Evolutionary conservation across 53 echinoderm and acorn worm species (phyloP).

Genomic region (Hippasteria phrygiana): DNA sequence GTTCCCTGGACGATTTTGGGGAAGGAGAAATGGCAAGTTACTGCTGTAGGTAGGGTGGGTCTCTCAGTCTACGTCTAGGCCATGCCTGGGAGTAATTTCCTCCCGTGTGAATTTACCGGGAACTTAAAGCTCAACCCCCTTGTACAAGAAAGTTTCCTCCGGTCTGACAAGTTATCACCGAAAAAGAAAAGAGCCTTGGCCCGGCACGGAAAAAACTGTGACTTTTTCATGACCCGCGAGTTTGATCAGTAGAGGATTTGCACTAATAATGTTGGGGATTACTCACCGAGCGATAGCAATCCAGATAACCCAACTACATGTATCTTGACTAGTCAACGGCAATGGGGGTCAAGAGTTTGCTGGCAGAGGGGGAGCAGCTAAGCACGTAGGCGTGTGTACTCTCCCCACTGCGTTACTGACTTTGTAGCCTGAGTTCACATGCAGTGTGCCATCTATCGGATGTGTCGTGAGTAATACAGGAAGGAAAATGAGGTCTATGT

Average conservation of each 20-base stretch:
- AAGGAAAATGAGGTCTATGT: slow-evolving; percentile 69
- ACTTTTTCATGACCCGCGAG: slow-evolving; percentile 50
- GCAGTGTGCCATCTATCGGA: slow-evolving; percentile 42
- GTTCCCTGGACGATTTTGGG: slow-evolving; percentile 29
- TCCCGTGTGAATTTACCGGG: slow-evolving; percentile 24
- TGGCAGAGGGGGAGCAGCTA: not conserved
- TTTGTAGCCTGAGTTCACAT: slow-evolving; percentile 18
- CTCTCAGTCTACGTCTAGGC: slow-evolving; percentile 42
- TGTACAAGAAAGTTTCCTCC: not conserved
- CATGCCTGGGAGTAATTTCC: slow-evolving; percentile 39
- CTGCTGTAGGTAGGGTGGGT: slow-evolving; percentile 24
- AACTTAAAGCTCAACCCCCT: slow-evolving; percentile 23
- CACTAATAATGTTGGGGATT: slow-evolving; percentile 63
- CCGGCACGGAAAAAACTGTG: slow-evolving; percentile 25
- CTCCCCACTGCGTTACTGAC: not conserved
- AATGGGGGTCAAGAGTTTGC: slow-evolving; percentile 47
- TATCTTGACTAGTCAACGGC: slow-evolving; percentile 8
- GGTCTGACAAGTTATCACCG: not conserved
- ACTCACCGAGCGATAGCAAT: slow-evolving; percentile 21
- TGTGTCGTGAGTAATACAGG: slow-evolving; percentile 70
- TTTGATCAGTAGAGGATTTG: slow-evolving; percentile 59
- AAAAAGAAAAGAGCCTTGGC: slow-evolving; percentile 4
- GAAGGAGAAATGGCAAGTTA: slow-evolving; percentile 61
- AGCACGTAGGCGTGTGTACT: not conserved
- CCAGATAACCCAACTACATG: slow-evolving; percentile 55